Evolutionary conservation across 2,888 invertebrate genomes (phyloP).

Genomic region (Drosophila suboccidentalis): DNA sequence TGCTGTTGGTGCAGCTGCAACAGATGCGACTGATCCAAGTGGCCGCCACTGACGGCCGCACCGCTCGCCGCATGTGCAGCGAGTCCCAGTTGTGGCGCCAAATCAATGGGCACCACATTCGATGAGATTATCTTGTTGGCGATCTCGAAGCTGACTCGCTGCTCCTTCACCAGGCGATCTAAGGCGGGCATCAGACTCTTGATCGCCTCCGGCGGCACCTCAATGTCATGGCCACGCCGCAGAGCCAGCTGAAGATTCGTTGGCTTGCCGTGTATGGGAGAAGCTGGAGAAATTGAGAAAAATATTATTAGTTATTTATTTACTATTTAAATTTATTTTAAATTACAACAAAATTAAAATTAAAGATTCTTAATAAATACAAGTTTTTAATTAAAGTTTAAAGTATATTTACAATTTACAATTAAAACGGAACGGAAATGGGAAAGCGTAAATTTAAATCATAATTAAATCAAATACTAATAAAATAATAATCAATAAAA

Average conservation of each 20-base stretch:
- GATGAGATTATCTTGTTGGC: conserved; percentile 86
- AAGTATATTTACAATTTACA: too few relatives aligned
- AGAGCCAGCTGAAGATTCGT: conserved; percentile 74
- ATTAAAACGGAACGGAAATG: too few relatives aligned
- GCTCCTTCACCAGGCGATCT: conserved; percentile 86
- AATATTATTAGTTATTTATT: not conserved
- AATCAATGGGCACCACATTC: conserved; percentile 86
- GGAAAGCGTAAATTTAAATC: too few relatives aligned
- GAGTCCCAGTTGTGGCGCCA: conserved; percentile 87
- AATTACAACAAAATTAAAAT: not conserved
- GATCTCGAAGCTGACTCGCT: conserved; percentile 84
- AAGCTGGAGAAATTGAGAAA: conserved; percentile 85
- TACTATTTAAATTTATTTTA: too few relatives aligned
- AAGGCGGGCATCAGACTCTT: conserved; percentile 86
- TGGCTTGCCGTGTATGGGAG: conserved; percentile 88
- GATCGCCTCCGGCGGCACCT: conserved; percentile 86
- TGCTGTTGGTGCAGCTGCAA: conserved; percentile 72
- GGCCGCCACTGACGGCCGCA: conserved; percentile 83
- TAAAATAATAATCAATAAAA: too few relatives aligned
- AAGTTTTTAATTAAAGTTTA: not conserved
- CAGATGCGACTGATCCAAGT: conserved; percentile 66
- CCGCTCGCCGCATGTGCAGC: conserved; percentile 86
- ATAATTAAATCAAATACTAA: too few relatives aligned
- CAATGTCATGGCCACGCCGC: conserved; percentile 83
- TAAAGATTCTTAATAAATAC: not conserved